Percentiles rank a stretch among this genome's conserved stretches.
These are phyloP conservation scores for Sorex maritimensis DNA, from an alignment of 2,797 vertebrate genomes.

Conservation along the genomic window DNA sequence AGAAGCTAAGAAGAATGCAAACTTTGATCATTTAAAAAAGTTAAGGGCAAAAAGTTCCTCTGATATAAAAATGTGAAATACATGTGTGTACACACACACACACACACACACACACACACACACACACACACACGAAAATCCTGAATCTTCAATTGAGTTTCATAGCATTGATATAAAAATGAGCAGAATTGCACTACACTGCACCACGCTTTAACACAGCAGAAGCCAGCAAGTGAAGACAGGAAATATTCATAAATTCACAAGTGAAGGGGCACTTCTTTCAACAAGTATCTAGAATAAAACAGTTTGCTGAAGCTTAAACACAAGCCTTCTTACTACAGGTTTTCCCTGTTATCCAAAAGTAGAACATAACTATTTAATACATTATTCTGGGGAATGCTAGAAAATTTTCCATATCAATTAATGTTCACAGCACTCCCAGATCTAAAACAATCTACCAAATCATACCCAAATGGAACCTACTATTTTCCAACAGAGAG, in stretches of 20 bases:
- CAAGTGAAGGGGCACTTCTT: constrained; percentile 26
- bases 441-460: not conserved
- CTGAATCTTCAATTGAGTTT: not conserved
- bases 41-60: constrained; percentile 42
- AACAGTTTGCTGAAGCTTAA: constrained; percentile 54
- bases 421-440: not conserved
- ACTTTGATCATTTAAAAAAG: constrained; percentile 55
- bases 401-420: not conserved
- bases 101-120: not conserved
- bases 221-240: not conserved
- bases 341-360: not conserved
- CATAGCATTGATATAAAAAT: constrained; percentile 23
- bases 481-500: not conserved
- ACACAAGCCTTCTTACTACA: not conserved
- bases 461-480: not conserved
- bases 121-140: not conserved
- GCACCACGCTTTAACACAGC: not conserved
- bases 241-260: constrained; percentile 59
- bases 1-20: constrained; percentile 54
- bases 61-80: constrained; percentile 41
- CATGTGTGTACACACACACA: not conserved
- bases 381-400: not conserved
- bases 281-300: constrained; percentile 51
- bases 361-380: not conserved
- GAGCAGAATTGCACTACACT: not conserved